A percentile compares a stretch with the other conserved stretches of the same genome.
These are phyloP conservation scores for Xiphophorus birchmanni DNA, from an alignment of 2,797 vertebrate genomes.

Conservation along the genomic window DNA sequence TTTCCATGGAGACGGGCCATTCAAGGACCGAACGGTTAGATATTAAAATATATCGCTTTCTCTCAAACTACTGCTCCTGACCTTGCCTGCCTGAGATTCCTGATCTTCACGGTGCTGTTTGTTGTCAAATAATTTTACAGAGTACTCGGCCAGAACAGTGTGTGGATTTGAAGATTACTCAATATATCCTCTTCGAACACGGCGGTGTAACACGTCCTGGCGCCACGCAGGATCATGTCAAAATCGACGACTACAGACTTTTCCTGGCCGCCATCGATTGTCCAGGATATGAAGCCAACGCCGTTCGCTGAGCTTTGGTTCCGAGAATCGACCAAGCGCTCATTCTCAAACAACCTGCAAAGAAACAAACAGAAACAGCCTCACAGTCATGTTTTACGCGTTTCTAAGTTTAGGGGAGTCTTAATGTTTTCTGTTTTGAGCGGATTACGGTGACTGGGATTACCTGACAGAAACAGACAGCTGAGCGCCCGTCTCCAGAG, in stretches of 20 bases:
- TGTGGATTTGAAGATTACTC: conserved; percentile 45
- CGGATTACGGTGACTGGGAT: background rate
- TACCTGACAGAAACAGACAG: conserved; percentile 53
- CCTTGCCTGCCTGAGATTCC: no score
- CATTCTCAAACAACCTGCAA: conserved; percentile 37
- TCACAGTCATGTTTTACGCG: background rate
- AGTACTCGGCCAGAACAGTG: background rate
- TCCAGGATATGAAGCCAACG: conserved; percentile 4
- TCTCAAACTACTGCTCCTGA: no score
- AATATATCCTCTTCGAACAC: rapidly evolving
- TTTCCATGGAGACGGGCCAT: no score
- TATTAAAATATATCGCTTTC: no score
- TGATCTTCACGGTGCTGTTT: no score
- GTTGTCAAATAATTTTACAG: no score
- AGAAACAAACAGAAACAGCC: background rate
- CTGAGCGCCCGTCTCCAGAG: background rate
- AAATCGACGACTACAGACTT: conserved; percentile 14
- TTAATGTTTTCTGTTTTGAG: background rate
- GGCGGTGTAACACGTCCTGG: conserved; percentile 28
- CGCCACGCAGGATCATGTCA: conserved; percentile 23
- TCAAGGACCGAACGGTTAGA: no score
- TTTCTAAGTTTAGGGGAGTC: background rate
- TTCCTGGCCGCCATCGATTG: rapidly evolving
- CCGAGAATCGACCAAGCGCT: rapidly evolving
- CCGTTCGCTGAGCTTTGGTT: background rate